These are phyloP conservation scores for Symphodus melops DNA, from an alignment of 2,113 vertebrate genomes.

Conservation along the genomic window DNA sequence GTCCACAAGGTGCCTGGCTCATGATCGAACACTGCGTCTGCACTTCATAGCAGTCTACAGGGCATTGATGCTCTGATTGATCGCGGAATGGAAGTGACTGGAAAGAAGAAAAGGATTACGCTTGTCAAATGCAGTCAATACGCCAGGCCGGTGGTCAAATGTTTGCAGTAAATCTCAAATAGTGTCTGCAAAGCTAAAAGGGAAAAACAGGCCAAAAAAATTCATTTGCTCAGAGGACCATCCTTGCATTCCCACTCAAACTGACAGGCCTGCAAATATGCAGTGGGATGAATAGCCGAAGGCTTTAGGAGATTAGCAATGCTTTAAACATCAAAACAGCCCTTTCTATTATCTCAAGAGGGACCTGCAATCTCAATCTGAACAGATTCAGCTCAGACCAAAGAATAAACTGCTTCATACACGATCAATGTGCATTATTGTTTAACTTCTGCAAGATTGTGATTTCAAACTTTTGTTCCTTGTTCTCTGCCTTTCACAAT, in stretches of 20 bases:
- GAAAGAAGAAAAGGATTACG: constrained; percentile 90
- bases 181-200: constrained; percentile 86
- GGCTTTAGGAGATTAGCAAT: constrained; percentile 79
- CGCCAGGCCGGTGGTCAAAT: constrained; percentile 85
- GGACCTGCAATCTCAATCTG: constrained; percentile 60
- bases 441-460: constrained; percentile 56
- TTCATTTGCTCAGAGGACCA: constrained; percentile 71
- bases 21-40: constrained; percentile 89
- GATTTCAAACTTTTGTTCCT: constrained; percentile 52
- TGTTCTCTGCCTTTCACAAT: constrained; percentile 6
- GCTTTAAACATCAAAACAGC: constrained; percentile 77
- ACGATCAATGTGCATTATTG: constrained; percentile 69
- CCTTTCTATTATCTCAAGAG: constrained; percentile 71
- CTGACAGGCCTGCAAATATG: constrained; percentile 80
- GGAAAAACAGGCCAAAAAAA: constrained; percentile 67
- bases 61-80: constrained; percentile 93
- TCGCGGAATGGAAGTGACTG: constrained; percentile 91
- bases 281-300: constrained; percentile 65
- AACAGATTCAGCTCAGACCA: constrained; percentile 56
- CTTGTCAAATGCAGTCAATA: constrained; percentile 89
- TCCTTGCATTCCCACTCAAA: constrained; percentile 67
- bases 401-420: constrained; percentile 61
- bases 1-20: constrained; percentile 84
- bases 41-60: constrained; percentile 88
- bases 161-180: constrained; percentile 88